Base-by-base conservation (phyloP, 2,113 vertebrate genomes). In the Halichoeres trimaculatus region DNA sequence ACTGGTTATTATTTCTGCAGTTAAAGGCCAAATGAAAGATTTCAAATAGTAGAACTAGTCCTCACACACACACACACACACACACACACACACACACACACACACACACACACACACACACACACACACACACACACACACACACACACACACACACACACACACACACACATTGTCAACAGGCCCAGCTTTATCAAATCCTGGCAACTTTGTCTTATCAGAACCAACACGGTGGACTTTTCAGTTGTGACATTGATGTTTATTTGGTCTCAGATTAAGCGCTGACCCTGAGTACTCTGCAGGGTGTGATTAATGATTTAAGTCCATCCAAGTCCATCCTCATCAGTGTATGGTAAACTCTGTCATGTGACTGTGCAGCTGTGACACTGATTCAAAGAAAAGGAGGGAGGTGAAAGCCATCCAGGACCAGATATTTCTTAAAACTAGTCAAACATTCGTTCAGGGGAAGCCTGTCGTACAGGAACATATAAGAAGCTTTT, bases 291-390 rank as follows among this genome's bases (percentile, higher is more conserved):
- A 52, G 22, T 10, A 23, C 22, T 17, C 57, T 57, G 22, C 55
- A 60, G 35, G 12, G 14, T 63, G 59, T 43, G 14, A 47, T 17
- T 58, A 51, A 13, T 67, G 38, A 51, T 57, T 14, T 38, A 12
- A 59, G 43, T 26, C 13, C 5, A 12, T 53, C n/a, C 6, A 3
- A n/a, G n/a, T n/a, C n/a, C n/a, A n/a, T n/a, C n/a, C 12, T 65
- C 69, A 78, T 75, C 54, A 73, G 48, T 65, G 66, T 34, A 34
- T 1, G 16, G 41, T 35, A 35, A 69, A 78, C 34, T 20, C 9
- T 48, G n/a, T 22, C 66, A 71, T 54, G 58, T 74, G 45, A 62
- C 10, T 10, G 1, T 5, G 26, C 52, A 81, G 74, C 77, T 75
- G 70, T 45, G 13, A 41, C 13, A 16, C 30, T 38, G 40, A 64